These are phyloP conservation scores for Gnathonemus longibarbis DNA, from an alignment of 2,113 vertebrate genomes.

Conservation along the genomic window DNA sequence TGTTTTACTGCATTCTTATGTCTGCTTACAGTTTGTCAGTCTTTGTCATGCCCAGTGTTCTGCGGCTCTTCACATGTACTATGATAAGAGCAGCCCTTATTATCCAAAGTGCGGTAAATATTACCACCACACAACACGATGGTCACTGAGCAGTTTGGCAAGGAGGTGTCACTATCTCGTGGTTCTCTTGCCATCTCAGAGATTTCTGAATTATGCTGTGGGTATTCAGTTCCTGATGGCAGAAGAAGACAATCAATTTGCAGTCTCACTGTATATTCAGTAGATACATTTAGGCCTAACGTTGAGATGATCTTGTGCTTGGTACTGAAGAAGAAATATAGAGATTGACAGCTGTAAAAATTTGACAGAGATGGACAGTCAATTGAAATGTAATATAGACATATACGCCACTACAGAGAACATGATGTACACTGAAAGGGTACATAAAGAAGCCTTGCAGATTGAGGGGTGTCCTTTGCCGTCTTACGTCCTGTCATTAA, in stretches of 20 bases:
- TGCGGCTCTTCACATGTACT: neutral
- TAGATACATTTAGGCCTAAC: neutral
- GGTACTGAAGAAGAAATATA: neutral
- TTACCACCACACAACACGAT: neutral
- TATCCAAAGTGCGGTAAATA: neutral
- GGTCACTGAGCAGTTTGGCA: neutral
- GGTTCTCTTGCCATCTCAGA: too few relatives aligned
- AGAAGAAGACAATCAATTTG: neutral
- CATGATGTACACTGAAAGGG: neutral
- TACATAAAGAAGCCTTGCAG: neutral
- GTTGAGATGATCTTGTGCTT: neutral
- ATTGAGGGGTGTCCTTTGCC: neutral
- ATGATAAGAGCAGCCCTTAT: neutral
- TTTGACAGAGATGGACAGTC: neutral
- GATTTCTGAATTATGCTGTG: neutral
- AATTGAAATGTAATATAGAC: neutral
- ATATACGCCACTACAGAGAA: neutral
- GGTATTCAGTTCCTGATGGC: neutral
- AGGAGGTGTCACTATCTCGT: too few relatives aligned
- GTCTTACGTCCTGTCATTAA: slow-evolving; percentile 9
- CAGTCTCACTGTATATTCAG: neutral
- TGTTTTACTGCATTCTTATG: neutral
- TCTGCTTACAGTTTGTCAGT: slow-evolving; percentile 2
- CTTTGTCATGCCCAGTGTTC: neutral
- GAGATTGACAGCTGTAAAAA: neutral